Conservation (phyloP, 2,797 vertebrate genomes). For the Oryzias sinensis region DNA sequence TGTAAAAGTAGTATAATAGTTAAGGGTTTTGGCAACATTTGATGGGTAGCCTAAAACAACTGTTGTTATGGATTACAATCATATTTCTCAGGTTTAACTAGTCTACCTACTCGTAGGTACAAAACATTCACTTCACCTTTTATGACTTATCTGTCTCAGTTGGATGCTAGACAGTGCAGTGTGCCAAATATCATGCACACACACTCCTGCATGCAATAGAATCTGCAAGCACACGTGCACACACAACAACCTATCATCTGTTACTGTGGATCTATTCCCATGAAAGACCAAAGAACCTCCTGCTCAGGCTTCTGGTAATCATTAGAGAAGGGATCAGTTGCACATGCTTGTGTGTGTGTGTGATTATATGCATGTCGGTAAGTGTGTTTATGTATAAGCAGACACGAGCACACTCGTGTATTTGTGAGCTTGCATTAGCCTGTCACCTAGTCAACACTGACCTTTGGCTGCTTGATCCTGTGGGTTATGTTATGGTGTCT, state of each 20-base stretch:
- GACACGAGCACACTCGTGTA: constrained; percentile 35
- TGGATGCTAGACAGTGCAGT: constrained; percentile 54
- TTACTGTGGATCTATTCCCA: constrained; percentile 74
- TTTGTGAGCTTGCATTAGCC: constrained; percentile 55
- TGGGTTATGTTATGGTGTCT: constrained; percentile 70
- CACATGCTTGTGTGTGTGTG: constrained; percentile 58
- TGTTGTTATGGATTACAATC: too few relatives aligned
- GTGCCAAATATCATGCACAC: constrained; percentile 62
- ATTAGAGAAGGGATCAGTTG: constrained; percentile 74
- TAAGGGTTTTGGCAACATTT: too few relatives aligned
- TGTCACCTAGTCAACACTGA: constrained; percentile 60
- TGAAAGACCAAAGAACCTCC: constrained; percentile 74
- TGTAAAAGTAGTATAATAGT: too few relatives aligned
- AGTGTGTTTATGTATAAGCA: constrained; percentile 37
- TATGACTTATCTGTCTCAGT: constrained; percentile 60
- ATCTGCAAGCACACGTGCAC: constrained; percentile 30
- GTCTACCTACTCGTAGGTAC: constrained; percentile 42
- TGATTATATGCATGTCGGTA: constrained; percentile 46
- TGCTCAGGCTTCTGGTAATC: constrained; percentile 70
- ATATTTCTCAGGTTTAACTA: constrained; percentile 26
- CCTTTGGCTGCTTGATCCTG: constrained; percentile 66
- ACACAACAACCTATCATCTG: constrained; percentile 63
- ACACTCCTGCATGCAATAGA: not conserved
- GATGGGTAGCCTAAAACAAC: too few relatives aligned
- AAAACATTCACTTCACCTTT: constrained; percentile 60